These are phyloP conservation scores for Argyresthia goedartella DNA, from an alignment of 2,888 invertebrate genomes.

Conservation along the genomic window DNA sequence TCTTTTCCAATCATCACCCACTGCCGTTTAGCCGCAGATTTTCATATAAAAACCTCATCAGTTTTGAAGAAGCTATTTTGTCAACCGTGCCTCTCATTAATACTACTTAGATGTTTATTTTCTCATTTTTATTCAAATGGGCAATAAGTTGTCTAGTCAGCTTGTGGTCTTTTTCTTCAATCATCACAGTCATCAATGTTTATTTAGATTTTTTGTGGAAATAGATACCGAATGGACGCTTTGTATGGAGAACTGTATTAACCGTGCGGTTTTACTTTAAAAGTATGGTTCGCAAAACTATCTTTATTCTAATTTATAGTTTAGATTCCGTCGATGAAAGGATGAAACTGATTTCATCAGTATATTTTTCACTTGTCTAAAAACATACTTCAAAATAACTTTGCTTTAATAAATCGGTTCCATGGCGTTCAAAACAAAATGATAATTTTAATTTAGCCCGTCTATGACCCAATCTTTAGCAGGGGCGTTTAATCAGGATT, in stretches of 20 bases:
- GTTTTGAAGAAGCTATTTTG: slow-evolving; percentile 35
- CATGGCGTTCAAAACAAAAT: no score
- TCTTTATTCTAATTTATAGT: neutral
- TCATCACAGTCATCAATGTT: slow-evolving; percentile 18
- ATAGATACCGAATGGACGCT: slow-evolving; percentile 24
- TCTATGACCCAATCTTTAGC: no score
- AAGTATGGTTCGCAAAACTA: slow-evolving; percentile 4
- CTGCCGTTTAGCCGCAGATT: slow-evolving; percentile 45
- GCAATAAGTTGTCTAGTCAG: neutral
- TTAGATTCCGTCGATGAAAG: neutral
- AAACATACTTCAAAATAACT: no score
- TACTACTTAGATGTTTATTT: neutral
- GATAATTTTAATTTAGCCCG: no score
- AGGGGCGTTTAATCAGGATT: no score
- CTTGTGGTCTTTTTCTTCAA: slow-evolving; percentile 1
- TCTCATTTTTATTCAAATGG: neutral
- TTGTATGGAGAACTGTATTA: slow-evolving; percentile 4
- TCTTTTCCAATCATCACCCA: slow-evolving; percentile 14
- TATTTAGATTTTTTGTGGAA: slow-evolving; percentile 44
- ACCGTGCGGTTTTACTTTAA: slow-evolving; percentile 9
- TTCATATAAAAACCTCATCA: slow-evolving; percentile 28
- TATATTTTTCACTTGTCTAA: no score
- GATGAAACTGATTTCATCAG: neutral
- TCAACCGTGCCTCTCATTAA: slow-evolving; percentile 58
- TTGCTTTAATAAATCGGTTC: no score